These are phyloP conservation scores for Drosophila pectinifera DNA, from an alignment of 1,140 invertebrate genomes.

Conservation along the genomic window DNA sequence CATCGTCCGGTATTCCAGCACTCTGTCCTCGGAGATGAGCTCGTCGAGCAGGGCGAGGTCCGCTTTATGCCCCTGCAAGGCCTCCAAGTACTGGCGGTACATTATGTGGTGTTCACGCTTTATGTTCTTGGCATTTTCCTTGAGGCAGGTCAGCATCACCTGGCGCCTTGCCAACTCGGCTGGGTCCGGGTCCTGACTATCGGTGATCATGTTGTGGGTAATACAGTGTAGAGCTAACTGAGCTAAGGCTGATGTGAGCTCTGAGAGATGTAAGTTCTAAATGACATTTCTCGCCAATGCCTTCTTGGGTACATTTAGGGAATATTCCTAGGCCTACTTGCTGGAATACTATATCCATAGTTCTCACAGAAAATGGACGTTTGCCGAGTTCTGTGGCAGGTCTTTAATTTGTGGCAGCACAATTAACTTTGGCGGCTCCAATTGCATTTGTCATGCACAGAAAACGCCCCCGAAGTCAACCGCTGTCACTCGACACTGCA, in stretches of 20 bases:
- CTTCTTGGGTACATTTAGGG: neutral
- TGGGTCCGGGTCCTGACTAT: neutral
- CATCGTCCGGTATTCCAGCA: too few species aligned
- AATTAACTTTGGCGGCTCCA: conserved; percentile 31
- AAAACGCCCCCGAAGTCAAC: conserved; percentile 32
- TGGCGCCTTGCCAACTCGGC: neutral
- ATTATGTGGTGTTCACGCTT: too few species aligned
- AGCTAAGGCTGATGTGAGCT: neutral
- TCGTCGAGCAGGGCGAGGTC: too few species aligned
- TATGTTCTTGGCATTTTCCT: too few species aligned
- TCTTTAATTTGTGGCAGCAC: neutral
- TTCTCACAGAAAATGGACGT: neutral
- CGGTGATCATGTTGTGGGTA: neutral
- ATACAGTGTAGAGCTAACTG: too few species aligned
- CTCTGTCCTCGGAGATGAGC: too few species aligned
- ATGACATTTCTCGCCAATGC: too few species aligned
- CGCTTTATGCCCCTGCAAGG: too few species aligned
- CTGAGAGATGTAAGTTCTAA: too few species aligned
- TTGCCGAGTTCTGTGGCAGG: neutral
- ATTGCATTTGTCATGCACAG: conserved; percentile 72
- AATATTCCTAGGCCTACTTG: neutral
- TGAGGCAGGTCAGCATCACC: too few species aligned
- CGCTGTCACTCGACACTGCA: conserved; percentile 47
- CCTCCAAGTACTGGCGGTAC: too few species aligned
- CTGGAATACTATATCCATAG: neutral